Evolutionary conservation across 2,888 invertebrate genomes (phyloP).

Genomic region (Megaustenia siamemsis): DNA sequence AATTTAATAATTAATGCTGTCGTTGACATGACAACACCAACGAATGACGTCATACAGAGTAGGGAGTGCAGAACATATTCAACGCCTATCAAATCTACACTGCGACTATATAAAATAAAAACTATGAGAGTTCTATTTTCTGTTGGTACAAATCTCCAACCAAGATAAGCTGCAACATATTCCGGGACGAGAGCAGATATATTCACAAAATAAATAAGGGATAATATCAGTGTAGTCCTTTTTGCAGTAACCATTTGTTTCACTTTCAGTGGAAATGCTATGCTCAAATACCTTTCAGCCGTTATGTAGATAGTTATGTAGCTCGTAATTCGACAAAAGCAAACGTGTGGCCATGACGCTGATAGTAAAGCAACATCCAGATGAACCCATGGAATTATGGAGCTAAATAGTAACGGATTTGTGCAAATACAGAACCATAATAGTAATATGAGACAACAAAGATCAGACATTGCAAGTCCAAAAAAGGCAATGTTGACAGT

Average conservation of each 20-base stretch:
- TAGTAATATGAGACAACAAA: neutral
- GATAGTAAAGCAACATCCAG: neutral
- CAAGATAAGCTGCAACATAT: neutral
- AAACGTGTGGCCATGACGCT: neutral
- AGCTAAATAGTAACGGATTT: neutral
- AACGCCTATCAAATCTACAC: neutral
- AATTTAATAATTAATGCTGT: neutral
- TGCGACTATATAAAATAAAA: neutral
- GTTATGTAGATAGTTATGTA: neutral
- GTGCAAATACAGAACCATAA: neutral
- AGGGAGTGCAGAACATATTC: neutral
- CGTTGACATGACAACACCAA: neutral
- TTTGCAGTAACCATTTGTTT: neutral
- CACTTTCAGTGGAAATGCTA: neutral
- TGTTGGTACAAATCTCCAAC: neutral
- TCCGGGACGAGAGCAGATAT: neutral
- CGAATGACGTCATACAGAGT: neutral
- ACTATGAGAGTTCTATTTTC: neutral
- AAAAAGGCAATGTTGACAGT: constrained; percentile 15
- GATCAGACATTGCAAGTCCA: constrained; percentile 10
- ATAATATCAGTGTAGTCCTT: neutral
- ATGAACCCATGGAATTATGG: neutral
- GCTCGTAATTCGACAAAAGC: neutral
- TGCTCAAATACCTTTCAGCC: neutral
- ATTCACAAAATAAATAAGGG: neutral